Evolutionary conservation across 2,797 vertebrate genomes (phyloP).

Genomic region (Pangasius sanitwongsei): DNA sequence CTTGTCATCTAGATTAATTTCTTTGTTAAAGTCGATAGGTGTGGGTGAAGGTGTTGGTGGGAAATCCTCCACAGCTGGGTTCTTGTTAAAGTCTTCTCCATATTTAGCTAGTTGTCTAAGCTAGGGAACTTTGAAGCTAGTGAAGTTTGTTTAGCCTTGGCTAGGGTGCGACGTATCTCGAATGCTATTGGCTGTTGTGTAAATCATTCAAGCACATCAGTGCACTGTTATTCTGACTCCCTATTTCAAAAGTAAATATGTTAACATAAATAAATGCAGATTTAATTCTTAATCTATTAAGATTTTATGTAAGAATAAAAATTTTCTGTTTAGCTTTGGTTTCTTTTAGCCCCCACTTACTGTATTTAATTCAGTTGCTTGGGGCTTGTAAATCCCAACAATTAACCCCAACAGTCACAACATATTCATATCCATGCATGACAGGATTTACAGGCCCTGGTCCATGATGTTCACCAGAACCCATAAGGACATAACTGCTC

Average conservation of each 20-base stretch:
- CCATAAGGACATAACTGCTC: not conserved
- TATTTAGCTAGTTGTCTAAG: no score
- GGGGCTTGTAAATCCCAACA: not conserved
- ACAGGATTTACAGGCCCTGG: not conserved
- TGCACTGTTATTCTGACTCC: not conserved
- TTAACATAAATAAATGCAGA: no score
- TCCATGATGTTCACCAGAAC: not conserved
- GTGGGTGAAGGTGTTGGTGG: not conserved
- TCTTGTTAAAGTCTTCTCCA: not conserved
- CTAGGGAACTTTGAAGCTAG: not conserved
- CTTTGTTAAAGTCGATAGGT: not conserved
- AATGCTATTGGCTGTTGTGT: no score
- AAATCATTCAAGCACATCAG: not conserved
- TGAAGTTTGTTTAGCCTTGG: not conserved
- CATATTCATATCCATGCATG: not conserved
- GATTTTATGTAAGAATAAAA: not conserved
- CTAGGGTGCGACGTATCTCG: not conserved
- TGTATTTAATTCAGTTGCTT: not conserved
- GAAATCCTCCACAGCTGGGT: not conserved
- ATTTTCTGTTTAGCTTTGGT: not conserved
- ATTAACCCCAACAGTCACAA: not conserved
- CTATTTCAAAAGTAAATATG: not conserved
- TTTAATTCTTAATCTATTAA: no score
- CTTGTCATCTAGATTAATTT: not conserved
- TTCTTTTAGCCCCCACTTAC: not conserved